A percentile compares a stretch with the other conserved stretches of the same genome.
These are phyloP conservation scores for Xenopus borealis DNA, from an alignment of 2,113 vertebrate species.

Conservation along the genomic window DNA sequence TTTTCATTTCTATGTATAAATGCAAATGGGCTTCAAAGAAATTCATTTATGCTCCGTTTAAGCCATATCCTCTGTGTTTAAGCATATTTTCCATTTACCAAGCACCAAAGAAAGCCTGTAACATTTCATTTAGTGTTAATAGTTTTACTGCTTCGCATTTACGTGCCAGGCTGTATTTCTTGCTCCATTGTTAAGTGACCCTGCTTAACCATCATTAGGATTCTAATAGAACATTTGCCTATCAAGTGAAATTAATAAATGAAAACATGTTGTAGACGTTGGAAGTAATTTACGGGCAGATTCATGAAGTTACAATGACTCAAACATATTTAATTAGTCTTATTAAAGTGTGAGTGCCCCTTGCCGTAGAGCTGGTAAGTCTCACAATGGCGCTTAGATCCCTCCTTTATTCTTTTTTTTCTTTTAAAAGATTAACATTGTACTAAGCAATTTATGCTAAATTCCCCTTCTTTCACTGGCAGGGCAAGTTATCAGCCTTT, in stretches of 20 bases:
- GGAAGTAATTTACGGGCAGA: conserved; percentile 73
- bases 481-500: conserved; percentile 75
- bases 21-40: no score
- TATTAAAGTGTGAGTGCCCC: conserved; percentile 82
- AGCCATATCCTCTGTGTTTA: no score
- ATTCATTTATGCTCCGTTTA: no score
- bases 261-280: conserved; percentile 73
- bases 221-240: conserved; percentile 73
- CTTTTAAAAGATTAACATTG: conserved; percentile 88
- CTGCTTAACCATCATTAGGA: conserved; percentile 64
- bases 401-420: conserved; percentile 68
- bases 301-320: conserved; percentile 80
- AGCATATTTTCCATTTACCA: not conserved
- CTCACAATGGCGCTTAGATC: conserved; percentile 78
- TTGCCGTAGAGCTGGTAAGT: conserved; percentile 78
- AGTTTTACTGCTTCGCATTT: conserved; percentile 8
- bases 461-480: conserved; percentile 64
- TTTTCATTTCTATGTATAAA: no score
- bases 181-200: conserved; percentile 62
- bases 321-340: conserved; percentile 86
- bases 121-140: not conserved
- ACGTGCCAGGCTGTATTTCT: conserved; percentile 59
- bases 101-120: not conserved
- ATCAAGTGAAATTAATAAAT: conserved; percentile 88
- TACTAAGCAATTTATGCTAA: conserved; percentile 89